Base-by-base conservation (phyloP, 1,140 invertebrate genomes). In the Atopsyche davidsoni region DNA sequence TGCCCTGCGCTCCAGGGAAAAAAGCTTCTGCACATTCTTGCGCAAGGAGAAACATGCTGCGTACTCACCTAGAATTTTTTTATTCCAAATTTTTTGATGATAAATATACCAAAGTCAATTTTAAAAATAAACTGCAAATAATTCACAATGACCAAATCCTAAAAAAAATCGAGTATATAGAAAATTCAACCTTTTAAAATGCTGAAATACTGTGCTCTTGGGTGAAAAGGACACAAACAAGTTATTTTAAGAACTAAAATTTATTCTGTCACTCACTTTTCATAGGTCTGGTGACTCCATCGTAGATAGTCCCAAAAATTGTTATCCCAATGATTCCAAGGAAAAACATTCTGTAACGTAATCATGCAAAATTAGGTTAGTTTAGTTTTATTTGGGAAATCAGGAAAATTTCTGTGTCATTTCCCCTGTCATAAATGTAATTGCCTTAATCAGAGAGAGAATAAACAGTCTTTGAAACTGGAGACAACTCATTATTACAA, bases 1-100 rank as follows among this genome's bases (percentile, higher is more conserved):
- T 7, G 61, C 60, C 10, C 47, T 55, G 28, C 71, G 67, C 46
- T 75, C 65, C 9, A 77, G 58, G 31, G 72, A 78, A 11, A 80
- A 63, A 3, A 85, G 64, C 59, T 74, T 73, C 23, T 64, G 63
- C 0, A 74, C 59, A 53, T 85, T 86, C 45, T 75, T 75, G 50
- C 76, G 75, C 42, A 84, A 57, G 1, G 82, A 82, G 62, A 85
- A 85, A 17, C 75, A 72, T 4, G 73, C 60, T 1, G 79, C 40
- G 17, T 77, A 60, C 42, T 77, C 64, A 61, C 66, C 74, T 76
- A 52, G 10, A 64, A 62, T 46, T 11, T 13, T 51, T 25, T 32
- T 41, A 19, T 14, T 17, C 16, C 6, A 22, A 14, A 51, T 34
- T 39, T 10, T 47, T 4, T 14, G 17, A 39, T 17, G 13, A 42